Percentiles rank a stretch among this genome's conserved stretches.
These are phyloP conservation scores for Limnephilus auricula DNA, from an alignment of 2,888 invertebrate genomes.

Conservation along the genomic window DNA sequence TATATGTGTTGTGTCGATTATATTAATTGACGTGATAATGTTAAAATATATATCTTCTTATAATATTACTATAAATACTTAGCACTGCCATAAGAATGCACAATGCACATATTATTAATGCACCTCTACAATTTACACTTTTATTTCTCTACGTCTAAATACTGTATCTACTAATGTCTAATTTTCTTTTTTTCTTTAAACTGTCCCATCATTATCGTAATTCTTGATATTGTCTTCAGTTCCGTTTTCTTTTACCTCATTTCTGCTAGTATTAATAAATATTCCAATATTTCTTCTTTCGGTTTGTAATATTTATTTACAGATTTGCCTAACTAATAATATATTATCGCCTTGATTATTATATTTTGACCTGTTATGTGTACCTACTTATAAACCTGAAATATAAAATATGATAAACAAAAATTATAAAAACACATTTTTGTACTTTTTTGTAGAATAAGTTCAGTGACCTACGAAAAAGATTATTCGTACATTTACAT, in stretches of 20 bases:
- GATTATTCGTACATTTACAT: no score
- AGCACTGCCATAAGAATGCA: background rate
- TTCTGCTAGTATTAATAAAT: background rate
- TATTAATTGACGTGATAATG: constrained; percentile 20
- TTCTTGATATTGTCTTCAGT: background rate
- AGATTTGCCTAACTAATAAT: background rate
- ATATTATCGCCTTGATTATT: background rate
- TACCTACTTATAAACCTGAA: background rate
- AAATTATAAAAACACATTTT: background rate
- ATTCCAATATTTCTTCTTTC: background rate
- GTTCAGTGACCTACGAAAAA: no score
- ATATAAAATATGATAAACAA: background rate
- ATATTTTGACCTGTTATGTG: background rate
- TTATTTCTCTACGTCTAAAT: background rate
- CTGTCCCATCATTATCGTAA: background rate
- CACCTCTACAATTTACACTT: background rate
- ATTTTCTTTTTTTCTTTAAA: background rate
- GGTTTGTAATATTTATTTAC: background rate
- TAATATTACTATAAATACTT: background rate
- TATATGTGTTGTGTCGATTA: constrained; percentile 13
- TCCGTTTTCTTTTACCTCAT: background rate
- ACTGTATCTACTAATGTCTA: background rate
- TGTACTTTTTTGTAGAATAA: background rate
- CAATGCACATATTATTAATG: background rate
- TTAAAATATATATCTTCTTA: background rate